These are phyloP conservation scores for Caenorhabditis sp. DNA, from an alignment of 2,888 invertebrate species.

Conservation along the genomic window DNA sequence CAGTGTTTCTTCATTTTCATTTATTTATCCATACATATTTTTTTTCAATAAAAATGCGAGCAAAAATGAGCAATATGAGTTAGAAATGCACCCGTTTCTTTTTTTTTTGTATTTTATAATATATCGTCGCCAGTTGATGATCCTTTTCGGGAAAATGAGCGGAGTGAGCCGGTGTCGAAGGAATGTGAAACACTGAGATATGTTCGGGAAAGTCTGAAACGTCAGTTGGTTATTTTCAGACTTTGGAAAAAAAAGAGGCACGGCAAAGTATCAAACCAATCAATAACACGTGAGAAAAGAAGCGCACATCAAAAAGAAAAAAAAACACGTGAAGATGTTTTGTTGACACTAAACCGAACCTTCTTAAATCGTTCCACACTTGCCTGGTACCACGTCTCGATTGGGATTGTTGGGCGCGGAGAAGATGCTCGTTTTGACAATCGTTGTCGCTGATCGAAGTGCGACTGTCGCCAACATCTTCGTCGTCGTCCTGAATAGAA, in stretches of 20 bases:
- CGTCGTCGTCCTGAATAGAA: conserved; percentile 62
- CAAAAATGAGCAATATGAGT: too few species aligned
- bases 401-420: conserved; percentile 47
- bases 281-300: not conserved
- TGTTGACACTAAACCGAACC: conserved; percentile 19
- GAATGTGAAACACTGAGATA: conserved; percentile 67
- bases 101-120: conserved; percentile 29
- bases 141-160: conserved; percentile 66
- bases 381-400: conserved; percentile 48
- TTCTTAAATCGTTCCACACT: conserved; percentile 47
- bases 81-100: too few species aligned
- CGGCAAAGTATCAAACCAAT: conserved; percentile 24
- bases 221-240: not conserved
- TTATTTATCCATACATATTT: not conserved
- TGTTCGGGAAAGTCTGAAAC: conserved; percentile 54
- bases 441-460: conserved; percentile 64
- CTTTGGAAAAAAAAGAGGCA: conserved; percentile 17
- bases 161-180: conserved; percentile 67
- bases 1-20: too few species aligned
- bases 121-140: conserved; percentile 51
- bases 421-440: conserved; percentile 45
- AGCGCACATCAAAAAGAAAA: not conserved
- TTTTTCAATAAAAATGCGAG: not conserved
- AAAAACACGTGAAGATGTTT: not conserved
- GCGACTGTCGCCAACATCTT: conserved; percentile 66